Percentiles rank a stretch among this genome's conserved stretches.
phyloP scores from a whole-genome alignment of 2,113 vertebrate species.

The Oreochromis aureus region DNA sequence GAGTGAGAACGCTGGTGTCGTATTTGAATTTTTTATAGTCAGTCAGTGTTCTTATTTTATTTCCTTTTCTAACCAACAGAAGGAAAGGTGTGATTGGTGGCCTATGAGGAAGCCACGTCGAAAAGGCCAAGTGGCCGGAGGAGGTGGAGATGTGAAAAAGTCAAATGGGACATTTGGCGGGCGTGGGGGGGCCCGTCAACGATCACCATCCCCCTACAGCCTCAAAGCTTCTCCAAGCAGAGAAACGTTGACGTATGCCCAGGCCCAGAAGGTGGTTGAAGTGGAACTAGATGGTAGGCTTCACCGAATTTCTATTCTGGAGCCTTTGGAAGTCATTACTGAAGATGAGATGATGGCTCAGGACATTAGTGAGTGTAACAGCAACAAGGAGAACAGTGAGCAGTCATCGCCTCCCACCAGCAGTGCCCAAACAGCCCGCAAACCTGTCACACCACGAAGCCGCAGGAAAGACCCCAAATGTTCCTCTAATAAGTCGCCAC shows the following conservation, averaged over 20 bases:
- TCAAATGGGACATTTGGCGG: conserved; percentile 58
- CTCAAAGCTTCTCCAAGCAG: conserved; percentile 86
- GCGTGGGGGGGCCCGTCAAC: conserved; percentile 70
- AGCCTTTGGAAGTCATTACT: conserved; percentile 90
- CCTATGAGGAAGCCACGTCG: conserved; percentile 92
- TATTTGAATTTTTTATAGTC: not conserved
- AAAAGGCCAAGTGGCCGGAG: conserved; percentile 74
- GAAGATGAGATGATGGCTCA: conserved; percentile 95
- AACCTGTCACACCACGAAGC: conserved; percentile 73
- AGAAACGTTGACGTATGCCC: conserved; percentile 89
- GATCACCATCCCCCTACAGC: conserved; percentile 87
- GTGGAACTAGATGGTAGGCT: conserved; percentile 95
- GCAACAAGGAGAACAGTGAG: conserved; percentile 98
- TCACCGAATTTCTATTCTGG: conserved; percentile 93
- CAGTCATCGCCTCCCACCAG: conserved; percentile 78
- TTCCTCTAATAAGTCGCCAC: conserved; percentile 30
- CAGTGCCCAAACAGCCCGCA: conserved; percentile 76
- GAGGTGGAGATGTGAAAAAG: conserved; percentile 62
- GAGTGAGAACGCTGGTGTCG: not conserved
- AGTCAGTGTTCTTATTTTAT: not conserved
- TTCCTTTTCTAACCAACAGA: conserved; percentile 25
- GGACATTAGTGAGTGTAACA: conserved; percentile 95
- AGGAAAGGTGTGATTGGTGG: conserved; percentile 51
- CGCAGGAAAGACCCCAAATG: conserved; percentile 82
- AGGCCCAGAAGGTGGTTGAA: conserved; percentile 93